Conservation (phyloP, 2,113 vertebrate genomes). For the Corapipo altera region DNA sequence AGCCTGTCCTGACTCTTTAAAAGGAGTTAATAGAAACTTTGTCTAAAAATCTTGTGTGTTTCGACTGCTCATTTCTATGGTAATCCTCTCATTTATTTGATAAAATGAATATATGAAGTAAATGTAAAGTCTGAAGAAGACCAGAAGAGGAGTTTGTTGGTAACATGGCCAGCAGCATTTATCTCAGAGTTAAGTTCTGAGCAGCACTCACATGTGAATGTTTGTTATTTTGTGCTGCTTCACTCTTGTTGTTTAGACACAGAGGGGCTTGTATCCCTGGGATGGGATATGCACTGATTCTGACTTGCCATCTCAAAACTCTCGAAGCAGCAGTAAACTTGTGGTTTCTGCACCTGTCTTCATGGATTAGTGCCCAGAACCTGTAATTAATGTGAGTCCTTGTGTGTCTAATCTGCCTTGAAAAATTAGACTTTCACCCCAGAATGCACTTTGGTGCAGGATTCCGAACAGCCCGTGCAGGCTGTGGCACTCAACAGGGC, state of each 20-base stretch:
- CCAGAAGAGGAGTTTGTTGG: background rate
- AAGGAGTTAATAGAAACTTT: background rate
- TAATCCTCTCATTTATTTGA: background rate
- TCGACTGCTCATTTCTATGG: background rate
- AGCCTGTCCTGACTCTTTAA: background rate
- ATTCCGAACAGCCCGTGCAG: background rate
- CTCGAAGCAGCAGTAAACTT: slow-evolving; percentile 25
- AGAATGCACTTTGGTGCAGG: slow-evolving; percentile 6
- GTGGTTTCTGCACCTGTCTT: slow-evolving; percentile 63
- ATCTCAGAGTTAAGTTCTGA: background rate
- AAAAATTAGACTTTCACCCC: slow-evolving; percentile 56
- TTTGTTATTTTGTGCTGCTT: background rate
- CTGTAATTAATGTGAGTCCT: slow-evolving; percentile 59
- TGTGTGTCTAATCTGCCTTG: slow-evolving; percentile 71
- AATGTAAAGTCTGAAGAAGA: background rate
- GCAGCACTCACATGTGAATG: background rate
- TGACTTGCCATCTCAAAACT: background rate
- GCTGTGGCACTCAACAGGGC: rapidly evolving
- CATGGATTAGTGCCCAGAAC: slow-evolving; percentile 64
- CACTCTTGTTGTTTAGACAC: background rate
- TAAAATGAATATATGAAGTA: background rate
- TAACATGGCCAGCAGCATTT: background rate
- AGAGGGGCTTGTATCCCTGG: background rate
- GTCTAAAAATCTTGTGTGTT: background rate
- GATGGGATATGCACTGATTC: background rate